These are phyloP conservation scores for fruit fly (Drosophila melanogaster) DNA, from an alignment of 1,140 invertebrate species.

Conservation along the genomic window DNA sequence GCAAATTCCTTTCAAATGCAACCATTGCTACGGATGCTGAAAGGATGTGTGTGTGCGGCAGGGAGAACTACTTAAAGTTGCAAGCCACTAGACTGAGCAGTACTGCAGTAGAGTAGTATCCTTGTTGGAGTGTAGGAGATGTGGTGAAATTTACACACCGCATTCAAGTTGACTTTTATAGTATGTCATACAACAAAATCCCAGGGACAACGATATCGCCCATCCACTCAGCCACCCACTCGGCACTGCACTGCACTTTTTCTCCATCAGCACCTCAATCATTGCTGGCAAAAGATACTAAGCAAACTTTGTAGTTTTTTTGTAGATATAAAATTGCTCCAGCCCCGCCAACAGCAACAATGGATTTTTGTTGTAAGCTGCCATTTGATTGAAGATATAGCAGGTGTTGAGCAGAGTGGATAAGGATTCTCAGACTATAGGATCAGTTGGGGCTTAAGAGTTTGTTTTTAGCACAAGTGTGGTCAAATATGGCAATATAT, in stretches of 20 bases:
- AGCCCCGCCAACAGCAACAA: constrained; percentile 26
- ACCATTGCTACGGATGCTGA: constrained; percentile 45
- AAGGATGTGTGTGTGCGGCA: constrained; percentile 13
- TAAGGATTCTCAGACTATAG: constrained; percentile 20
- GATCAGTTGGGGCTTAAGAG: not conserved
- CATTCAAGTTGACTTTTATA: constrained; percentile 82
- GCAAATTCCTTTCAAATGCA: constrained; percentile 81
- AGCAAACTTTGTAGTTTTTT: constrained; percentile 75
- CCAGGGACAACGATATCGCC: constrained; percentile 30
- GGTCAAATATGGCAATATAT: not conserved
- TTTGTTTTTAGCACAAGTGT: constrained; percentile 12
- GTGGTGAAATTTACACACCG: constrained; percentile 69
- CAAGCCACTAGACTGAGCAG: constrained; percentile 29
- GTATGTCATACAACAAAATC: constrained; percentile 76
- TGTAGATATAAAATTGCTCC: constrained; percentile 40
- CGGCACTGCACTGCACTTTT: not conserved
- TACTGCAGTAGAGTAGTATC: constrained; percentile 1
- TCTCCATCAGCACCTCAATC: constrained; percentile 12
- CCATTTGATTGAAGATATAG: constrained; percentile 61
- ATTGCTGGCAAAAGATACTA: constrained; percentile 57
- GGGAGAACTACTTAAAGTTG: constrained; percentile 76
- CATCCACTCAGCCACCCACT: constrained; percentile 1
- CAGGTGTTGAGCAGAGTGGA: constrained; percentile 36
- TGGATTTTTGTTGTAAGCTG: constrained; percentile 49
- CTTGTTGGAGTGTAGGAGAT: constrained; percentile 14